phyloP scores from a whole-genome alignment of 2,113 vertebrate species.

The Lampris incognitus region DNA sequence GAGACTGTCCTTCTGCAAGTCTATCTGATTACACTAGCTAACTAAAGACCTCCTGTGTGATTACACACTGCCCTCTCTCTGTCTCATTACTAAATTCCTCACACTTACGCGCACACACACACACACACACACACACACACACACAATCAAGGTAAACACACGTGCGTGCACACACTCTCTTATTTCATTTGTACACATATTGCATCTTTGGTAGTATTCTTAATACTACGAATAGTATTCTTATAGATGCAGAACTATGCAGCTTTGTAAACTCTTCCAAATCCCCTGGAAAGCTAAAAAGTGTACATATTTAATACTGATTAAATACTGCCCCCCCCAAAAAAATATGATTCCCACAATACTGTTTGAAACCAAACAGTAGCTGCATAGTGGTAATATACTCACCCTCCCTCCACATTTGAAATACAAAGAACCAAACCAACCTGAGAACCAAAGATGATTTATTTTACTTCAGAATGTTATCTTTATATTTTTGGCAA shows the following conservation, averaged over 20 bases:
- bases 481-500: no score
- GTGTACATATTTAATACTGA: background rate
- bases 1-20: constrained; percentile 70
- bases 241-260: background rate
- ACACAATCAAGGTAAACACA: constrained; percentile 30
- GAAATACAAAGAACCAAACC: no score
- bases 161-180: background rate
- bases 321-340: no score
- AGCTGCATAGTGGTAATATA: background rate
- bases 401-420: no score
- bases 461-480: no score
- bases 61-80: constrained; percentile 65
- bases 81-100: constrained; percentile 70
- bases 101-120: constrained; percentile 40
- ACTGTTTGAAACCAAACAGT: background rate
- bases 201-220: background rate
- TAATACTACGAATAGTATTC: background rate
- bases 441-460: no score
- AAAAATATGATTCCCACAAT: background rate
- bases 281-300: background rate
- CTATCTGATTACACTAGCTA: constrained; percentile 76
- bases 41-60: constrained; percentile 73
- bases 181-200: background rate
- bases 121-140: constrained; percentile 23
- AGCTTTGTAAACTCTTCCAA: background rate